A percentile compares a stretch with the other conserved stretches of the same genome.
Evolutionary conservation across 2,888 invertebrate genomes (phyloP).

Genomic region (Drosophila kanekoi): DNA sequence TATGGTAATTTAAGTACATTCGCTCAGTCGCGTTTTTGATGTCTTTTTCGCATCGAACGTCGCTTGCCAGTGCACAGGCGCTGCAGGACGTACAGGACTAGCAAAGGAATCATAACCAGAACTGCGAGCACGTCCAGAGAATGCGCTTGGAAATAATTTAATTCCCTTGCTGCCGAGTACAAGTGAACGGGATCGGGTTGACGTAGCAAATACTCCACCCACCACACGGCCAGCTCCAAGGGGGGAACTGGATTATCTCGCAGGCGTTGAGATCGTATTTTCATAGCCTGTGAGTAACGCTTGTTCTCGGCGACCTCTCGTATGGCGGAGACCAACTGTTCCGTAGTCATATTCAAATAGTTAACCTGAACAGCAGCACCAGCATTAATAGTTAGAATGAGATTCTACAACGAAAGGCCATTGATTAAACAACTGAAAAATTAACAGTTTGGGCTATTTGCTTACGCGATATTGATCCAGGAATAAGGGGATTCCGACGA

Average conservation of each 20-base stretch:
- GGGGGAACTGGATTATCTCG: slow-evolving; percentile 36
- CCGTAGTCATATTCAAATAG: slow-evolving; percentile 20
- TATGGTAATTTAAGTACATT: neutral
- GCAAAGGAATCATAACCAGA: slow-evolving; percentile 1
- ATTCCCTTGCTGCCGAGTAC: slow-evolving; percentile 25
- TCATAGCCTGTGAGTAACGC: slow-evolving; percentile 20
- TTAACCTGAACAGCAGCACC: slow-evolving; percentile 35
- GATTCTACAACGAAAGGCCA: slow-evolving; percentile 20
- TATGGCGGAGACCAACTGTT: slow-evolving; percentile 18
- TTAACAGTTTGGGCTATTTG: neutral
- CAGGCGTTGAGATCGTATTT: slow-evolving; percentile 31
- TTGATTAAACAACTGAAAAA: neutral
- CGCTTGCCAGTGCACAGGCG: neutral
- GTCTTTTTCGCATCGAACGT: neutral
- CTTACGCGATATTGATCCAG: slow-evolving; percentile 69
- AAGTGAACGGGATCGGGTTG: slow-evolving; percentile 43
- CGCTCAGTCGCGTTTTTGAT: slow-evolving; percentile 11
- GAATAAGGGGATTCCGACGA: slow-evolving; percentile 76
- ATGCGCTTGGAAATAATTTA: slow-evolving; percentile 47
- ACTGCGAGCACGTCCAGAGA: slow-evolving; percentile 48
- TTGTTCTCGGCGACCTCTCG: slow-evolving; percentile 28
- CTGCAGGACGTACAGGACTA: neutral
- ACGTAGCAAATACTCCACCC: slow-evolving; percentile 44
- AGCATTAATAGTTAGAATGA: slow-evolving; percentile 27
- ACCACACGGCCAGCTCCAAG: slow-evolving; percentile 49